Percentiles rank a stretch among this genome's conserved stretches.
phyloP scores from a whole-genome alignment of 2,888 invertebrate species.

The Heterodera filipjevi region DNA sequence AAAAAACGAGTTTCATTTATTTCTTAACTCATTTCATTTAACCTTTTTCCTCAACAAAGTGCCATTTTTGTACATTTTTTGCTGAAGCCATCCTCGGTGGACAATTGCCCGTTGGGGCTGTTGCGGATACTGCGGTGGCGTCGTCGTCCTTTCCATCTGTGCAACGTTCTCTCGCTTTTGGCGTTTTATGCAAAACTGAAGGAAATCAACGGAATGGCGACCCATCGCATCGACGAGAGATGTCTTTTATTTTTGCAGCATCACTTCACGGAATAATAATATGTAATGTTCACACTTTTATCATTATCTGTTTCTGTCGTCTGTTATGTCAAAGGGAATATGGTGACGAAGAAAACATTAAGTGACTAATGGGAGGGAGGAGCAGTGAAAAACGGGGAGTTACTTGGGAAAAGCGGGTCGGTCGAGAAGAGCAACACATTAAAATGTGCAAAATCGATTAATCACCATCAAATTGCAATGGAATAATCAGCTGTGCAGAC shows the following conservation, averaged over 20 bases:
- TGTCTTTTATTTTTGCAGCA: not conserved
- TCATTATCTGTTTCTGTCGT: not conserved
- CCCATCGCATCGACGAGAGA: not conserved
- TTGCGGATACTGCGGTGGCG: conserved; percentile 10
- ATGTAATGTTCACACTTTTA: not conserved
- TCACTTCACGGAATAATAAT: not conserved
- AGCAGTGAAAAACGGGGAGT: not conserved
- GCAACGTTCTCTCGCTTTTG: not conserved
- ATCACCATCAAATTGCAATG: no score
- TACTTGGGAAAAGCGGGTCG: not conserved
- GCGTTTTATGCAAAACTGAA: conserved; percentile 1
- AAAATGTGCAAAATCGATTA: not conserved
- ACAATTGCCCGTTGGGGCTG: conserved; percentile 26
- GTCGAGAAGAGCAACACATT: not conserved
- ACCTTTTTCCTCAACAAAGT: conserved; percentile 33
- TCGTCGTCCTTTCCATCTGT: conserved; percentile 3
- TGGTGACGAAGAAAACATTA: not conserved
- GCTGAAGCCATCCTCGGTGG: conserved; percentile 25
- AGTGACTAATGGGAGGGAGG: not conserved
- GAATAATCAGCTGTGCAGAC: no score
- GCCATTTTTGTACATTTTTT: conserved; percentile 35
- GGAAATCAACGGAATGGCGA: not conserved
- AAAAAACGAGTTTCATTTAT: not conserved
- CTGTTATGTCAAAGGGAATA: not conserved
- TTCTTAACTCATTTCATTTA: not conserved